Evolutionary conservation across 2,797 vertebrate species (phyloP).

Genomic region (Myotis vivesi): DNA sequence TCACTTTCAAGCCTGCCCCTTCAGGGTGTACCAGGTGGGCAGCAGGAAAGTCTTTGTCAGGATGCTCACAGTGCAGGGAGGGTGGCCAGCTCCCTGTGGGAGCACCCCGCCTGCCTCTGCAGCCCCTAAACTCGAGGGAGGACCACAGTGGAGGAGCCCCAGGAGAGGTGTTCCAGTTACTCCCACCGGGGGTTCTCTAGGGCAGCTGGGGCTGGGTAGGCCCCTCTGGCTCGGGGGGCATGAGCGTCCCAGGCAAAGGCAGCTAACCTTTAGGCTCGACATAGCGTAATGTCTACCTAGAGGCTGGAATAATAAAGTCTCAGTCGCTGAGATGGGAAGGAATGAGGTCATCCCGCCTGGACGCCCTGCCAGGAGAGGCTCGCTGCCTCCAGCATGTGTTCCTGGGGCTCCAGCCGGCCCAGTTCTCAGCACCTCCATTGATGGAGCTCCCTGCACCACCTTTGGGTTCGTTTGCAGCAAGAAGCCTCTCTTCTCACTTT

Average conservation of each 20-base stretch:
- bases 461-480: background rate
- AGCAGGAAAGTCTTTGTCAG: background rate
- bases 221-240: background rate
- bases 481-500: background rate
- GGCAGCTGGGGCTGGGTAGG: background rate
- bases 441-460: background rate
- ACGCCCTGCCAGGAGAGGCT: conserved; percentile 62
- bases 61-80: background rate
- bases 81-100: background rate
- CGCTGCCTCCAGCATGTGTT: conserved; percentile 23
- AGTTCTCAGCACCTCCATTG: background rate
- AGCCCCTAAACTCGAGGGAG: background rate
- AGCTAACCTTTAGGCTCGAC: conserved; percentile 73
- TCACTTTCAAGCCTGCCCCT: background rate
- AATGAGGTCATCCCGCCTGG: conserved; percentile 74
- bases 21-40: background rate
- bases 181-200: background rate
- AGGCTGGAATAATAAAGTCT: conserved; percentile 74
- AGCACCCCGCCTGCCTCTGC: background rate
- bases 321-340: conserved; percentile 58
- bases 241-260: background rate
- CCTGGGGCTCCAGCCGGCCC: background rate
- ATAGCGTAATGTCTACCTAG: conserved; percentile 78
- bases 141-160: background rate
- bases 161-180: background rate